Base-by-base conservation (phyloP, 1,140 invertebrate genomes). In the Anadara kagoshimensis region DNA sequence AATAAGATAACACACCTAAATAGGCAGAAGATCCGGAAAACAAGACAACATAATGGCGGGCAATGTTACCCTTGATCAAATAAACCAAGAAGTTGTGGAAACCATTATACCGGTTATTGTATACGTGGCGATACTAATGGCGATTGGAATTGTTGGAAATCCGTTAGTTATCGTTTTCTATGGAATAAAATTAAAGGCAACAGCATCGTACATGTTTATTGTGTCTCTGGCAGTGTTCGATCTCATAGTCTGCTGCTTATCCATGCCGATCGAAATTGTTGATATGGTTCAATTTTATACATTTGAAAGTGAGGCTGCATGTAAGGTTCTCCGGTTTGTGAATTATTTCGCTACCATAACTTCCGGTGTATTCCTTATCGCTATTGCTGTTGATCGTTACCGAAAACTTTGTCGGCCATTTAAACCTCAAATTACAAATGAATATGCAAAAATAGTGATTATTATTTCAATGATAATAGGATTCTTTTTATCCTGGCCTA, bases 201-300 rank as follows among this genome's bases (percentile, higher is more conserved):
- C 76, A 3, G 68, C 79, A 26, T 74, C 79, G 1, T 78, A 76
- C 44, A 68, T 65, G 44, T 78, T 81, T 44, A 78, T 81, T 41
- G 62, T 78, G 1, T 62, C 66, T 49, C 44, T 81, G n/a, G 79
- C 76, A 5, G 44, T 81, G 1, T 81, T 81, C 66, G 79, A 81
- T 57, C 51, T 76, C 16, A 49, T 81, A 3, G 59, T 54, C 29
- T 78, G 76, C 54, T 20, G 65, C 11, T 69, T 81, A 18, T 78
- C 76, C 5, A 80, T 80, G 65, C 76, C 79, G 0, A 47, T 78
- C 3, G 79, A 80, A 57, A 61, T 78, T 8, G 68, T 72, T 16
- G 79, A 81, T 43, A 29, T 81, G 36, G 57, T 71, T 16, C 74
- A 66, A 45, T 57, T 65, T 41, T 81, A 76, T 43, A 75, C 69